Conservation (phyloP, 2,888 invertebrate genomes). For the Oscheius onirici region DNA sequence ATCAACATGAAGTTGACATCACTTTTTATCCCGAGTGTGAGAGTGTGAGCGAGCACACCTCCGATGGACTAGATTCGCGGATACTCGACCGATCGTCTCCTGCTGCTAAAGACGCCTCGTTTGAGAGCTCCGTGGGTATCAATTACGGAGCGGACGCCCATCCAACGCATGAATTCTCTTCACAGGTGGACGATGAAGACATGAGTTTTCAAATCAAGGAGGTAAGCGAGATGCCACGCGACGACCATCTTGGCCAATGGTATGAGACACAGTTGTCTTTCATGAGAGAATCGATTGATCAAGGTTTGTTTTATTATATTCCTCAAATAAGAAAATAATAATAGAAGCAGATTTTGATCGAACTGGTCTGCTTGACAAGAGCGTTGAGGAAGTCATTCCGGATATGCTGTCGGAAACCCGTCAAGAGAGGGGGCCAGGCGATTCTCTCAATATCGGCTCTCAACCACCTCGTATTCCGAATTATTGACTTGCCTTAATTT, state of each 20-base stretch:
- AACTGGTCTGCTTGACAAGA: too few relatives aligned
- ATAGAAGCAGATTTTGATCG: neutral
- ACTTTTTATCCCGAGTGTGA: conserved; percentile 13
- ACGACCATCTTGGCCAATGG: conserved; percentile 38
- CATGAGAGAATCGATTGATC: conserved; percentile 57
- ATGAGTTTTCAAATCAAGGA: conserved; percentile 35
- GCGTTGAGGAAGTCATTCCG: too few relatives aligned
- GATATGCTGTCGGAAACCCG: too few relatives aligned
- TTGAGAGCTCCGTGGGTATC: conserved; percentile 34
- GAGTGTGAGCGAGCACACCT: neutral
- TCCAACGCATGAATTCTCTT: conserved; percentile 3
- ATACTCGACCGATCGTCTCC: conserved; percentile 26
- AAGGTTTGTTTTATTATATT: conserved; percentile 35
- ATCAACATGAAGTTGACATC: neutral
- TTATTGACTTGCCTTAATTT: neutral
- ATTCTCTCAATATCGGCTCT: too few relatives aligned
- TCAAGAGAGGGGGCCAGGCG: too few relatives aligned
- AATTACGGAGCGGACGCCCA: conserved; percentile 37
- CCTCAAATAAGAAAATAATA: neutral
- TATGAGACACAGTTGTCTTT: conserved; percentile 59
- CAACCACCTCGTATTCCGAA: neutral
- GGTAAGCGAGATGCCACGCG: conserved; percentile 31
- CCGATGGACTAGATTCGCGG: conserved; percentile 14
- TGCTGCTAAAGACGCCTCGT: conserved; percentile 20
- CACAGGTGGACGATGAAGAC: neutral